Evolutionary conservation across 2,888 invertebrate species (phyloP), one percentile per base, ranked within the genome.

Genomic region (Crossocerus cetratus): DNA sequence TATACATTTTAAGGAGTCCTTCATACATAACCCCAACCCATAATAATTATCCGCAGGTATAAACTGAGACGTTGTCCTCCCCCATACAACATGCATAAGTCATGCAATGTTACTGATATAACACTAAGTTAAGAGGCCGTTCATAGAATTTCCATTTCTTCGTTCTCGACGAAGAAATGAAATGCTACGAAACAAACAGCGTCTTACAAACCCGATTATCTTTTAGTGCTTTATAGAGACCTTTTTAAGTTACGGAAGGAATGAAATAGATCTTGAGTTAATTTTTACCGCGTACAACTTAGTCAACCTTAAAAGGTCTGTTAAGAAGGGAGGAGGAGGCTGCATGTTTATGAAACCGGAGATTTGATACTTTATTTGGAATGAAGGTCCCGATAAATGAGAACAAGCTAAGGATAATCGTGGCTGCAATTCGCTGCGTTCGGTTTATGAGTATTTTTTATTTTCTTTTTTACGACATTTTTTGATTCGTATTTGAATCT

Each of bases 21-120:
- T 84, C 85, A 86, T 87, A 85, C 88, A 86, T 86, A 86, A 86
- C 78, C 86, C 86, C 84, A 80, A 81, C 84, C 82, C 81, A 86
- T 80, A 86, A 86, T 86, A 88, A 86, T 89, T 88, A 88, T 87
- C 86, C 82, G 80, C 84, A 84, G 86, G 79, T 86, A 87, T 86
- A 85, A 86, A 86, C 83, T 78, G 84, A 84, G 83, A 83, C 82
- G 79, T 85, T 81, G 81, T 72, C 72, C 80, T 72, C 72, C 80
- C 81, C 78, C 77, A 14, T 76, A 76, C 76, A 81, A 78, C 76
- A 85, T 84, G 83, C 85, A 83, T 81, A 80, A 88, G 85, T 86
- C 86, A 82, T 87, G 83, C 83, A 81, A 86, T 85, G 85, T 88
- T 86, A 84, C 81, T 83, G 81, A 84, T 84, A 85, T 86, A 86